These are phyloP conservation scores for Cecropterus lyciades DNA, from an alignment of 1,140 invertebrate genomes.

Conservation along the genomic window DNA sequence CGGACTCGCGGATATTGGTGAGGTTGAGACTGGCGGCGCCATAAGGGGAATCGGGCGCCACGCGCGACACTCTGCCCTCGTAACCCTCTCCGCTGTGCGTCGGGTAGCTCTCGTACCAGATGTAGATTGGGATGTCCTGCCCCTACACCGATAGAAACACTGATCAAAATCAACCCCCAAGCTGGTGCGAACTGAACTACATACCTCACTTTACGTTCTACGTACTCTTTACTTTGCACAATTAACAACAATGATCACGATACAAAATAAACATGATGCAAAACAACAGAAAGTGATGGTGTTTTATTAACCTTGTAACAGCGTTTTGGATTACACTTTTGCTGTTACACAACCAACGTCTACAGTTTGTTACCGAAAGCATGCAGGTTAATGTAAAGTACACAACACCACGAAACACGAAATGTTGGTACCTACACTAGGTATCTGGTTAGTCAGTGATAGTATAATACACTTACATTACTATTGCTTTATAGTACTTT, in stretches of 20 bases:
- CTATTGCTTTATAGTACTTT: neutral
- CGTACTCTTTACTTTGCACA: conserved; percentile 22
- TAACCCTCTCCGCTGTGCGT: conserved; percentile 97
- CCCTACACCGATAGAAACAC: conserved; percentile 85
- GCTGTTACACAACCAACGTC: conserved; percentile 21
- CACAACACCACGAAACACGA: no score
- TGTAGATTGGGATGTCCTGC: conserved; percentile 97
- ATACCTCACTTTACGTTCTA: conserved; percentile 29
- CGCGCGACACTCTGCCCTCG: conserved; percentile 94
- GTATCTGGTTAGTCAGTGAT: neutral
- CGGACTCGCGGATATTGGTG: conserved; percentile 95
- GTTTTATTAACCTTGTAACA: conserved; percentile 19
- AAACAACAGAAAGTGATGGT: conserved; percentile 10
- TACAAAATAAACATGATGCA: conserved; percentile 34
- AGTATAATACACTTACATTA: neutral
- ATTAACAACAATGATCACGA: conserved; percentile 30
- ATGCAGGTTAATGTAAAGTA: conserved; percentile 7
- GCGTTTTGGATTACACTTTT: conserved; percentile 5
- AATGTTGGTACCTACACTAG: conserved; percentile 4
- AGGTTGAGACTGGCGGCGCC: conserved; percentile 96
- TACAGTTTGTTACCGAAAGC: conserved; percentile 20
- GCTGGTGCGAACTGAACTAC: conserved; percentile 50
- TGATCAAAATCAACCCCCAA: conserved; percentile 41
- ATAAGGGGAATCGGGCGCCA: conserved; percentile 93
- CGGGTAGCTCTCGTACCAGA: conserved; percentile 98